phyloP scores from a whole-genome alignment of 1,140 invertebrate species.

The Drosophila obscura region DNA sequence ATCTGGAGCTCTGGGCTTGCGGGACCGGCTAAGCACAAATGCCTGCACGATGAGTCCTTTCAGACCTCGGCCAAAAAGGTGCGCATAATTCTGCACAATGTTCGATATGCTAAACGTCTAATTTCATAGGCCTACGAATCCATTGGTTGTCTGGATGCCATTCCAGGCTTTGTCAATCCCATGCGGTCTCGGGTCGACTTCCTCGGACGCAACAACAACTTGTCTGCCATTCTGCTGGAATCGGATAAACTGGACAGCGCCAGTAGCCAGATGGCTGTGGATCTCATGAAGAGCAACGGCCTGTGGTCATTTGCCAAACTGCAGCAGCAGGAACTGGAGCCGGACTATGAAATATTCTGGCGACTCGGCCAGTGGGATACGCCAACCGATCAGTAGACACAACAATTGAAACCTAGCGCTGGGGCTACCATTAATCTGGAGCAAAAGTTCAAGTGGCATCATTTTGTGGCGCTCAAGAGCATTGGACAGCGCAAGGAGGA shows the following conservation, averaged over 20 bases:
- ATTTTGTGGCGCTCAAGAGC: slow-evolving; percentile 86
- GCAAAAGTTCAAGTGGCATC: slow-evolving; percentile 84
- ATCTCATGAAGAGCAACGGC: slow-evolving; percentile 67
- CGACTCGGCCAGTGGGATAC: slow-evolving; percentile 84
- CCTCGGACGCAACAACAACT: slow-evolving; percentile 50
- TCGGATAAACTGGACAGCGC: slow-evolving; percentile 31
- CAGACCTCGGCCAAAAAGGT: slow-evolving; percentile 67
- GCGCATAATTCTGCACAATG: not conserved
- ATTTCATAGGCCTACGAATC: slow-evolving; percentile 85
- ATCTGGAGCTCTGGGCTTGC: slow-evolving; percentile 87
- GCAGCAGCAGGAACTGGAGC: slow-evolving; percentile 33
- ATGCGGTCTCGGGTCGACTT: slow-evolving; percentile 67
- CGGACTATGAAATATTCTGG: slow-evolving; percentile 86
- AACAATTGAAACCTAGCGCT: slow-evolving; percentile 23
- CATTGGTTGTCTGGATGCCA: slow-evolving; percentile 89
- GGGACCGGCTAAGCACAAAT: slow-evolving; percentile 7
- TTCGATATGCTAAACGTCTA: not conserved
- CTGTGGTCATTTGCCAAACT: slow-evolving; percentile 53
- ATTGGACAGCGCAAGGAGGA: slow-evolving; percentile 85
- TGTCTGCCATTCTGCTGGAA: slow-evolving; percentile 60
- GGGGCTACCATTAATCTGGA: slow-evolving; percentile 56
- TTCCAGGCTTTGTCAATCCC: slow-evolving; percentile 82
- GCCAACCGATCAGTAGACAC: slow-evolving; percentile 67
- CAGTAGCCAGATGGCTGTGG: slow-evolving; percentile 35
- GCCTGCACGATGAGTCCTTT: slow-evolving; percentile 59